phyloP scores from a whole-genome alignment of 2,113 vertebrate genomes.

The Chamaetylas fuelleborni region DNA sequence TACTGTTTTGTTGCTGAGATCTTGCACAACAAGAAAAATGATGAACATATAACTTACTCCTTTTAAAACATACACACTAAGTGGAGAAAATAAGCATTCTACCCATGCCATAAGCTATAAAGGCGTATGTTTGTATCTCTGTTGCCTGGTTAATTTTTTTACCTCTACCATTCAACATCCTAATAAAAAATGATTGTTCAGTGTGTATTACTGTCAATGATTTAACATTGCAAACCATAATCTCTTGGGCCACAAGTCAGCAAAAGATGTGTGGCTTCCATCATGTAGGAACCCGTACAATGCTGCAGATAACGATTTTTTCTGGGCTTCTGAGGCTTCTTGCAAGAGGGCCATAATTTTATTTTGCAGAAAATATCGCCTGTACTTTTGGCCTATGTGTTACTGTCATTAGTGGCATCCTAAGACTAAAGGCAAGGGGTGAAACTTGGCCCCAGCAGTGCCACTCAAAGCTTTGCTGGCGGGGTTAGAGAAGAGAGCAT shows the following conservation, averaged over 20 bases:
- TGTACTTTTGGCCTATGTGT: not conserved
- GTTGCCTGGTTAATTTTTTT: slow-evolving; percentile 37
- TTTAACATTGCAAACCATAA: slow-evolving; percentile 44
- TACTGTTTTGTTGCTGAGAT: slow-evolving; percentile 74
- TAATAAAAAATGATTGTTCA: slow-evolving; percentile 46
- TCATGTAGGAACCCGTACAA: not conserved
- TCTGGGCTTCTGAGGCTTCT: not conserved
- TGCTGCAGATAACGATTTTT: not conserved
- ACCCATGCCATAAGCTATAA: not conserved
- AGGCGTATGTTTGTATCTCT: not conserved
- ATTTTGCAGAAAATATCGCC: not conserved
- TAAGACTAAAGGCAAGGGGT: not conserved
- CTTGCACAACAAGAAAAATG: slow-evolving; percentile 65
- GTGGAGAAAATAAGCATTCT: slow-evolving; percentile 1
- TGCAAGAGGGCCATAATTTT: not conserved
- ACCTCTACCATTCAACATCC: not conserved
- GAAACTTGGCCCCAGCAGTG: not conserved
- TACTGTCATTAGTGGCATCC: not conserved
- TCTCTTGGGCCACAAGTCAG: slow-evolving; percentile 15
- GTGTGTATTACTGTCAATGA: slow-evolving; percentile 14
- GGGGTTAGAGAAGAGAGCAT: fast-evolving
- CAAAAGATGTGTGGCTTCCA: slow-evolving; percentile 14
- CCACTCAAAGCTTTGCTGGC: not conserved
- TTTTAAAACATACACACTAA: not conserved
- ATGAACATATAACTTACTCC: slow-evolving; percentile 58